phyloP scores from a whole-genome alignment of 1,140 invertebrate species.

The Scaptodrosophila lebanonensis region DNA sequence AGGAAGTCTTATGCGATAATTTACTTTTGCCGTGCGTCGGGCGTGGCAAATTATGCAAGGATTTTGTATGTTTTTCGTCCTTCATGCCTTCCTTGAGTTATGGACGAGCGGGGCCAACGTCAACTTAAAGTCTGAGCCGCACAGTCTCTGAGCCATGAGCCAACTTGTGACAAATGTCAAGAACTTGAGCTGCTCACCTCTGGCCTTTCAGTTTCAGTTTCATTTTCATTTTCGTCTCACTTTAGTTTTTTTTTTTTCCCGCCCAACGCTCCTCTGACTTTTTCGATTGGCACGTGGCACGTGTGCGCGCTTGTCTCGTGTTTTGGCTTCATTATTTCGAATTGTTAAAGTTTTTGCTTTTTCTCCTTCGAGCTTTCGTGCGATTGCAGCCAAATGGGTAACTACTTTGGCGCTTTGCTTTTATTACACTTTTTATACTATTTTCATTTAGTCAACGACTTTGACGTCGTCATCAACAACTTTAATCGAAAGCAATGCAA shows the following conservation, averaged over 20 bases:
- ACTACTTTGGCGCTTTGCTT: conserved; percentile 57
- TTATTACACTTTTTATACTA: conserved; percentile 63
- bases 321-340: conserved; percentile 48
- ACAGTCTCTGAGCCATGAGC: too few relatives aligned
- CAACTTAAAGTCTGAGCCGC: too few relatives aligned
- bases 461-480: conserved; percentile 66
- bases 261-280: too few relatives aligned
- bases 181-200: conserved; percentile 5
- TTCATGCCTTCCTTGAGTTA: background rate
- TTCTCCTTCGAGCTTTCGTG: background rate
- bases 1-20: conserved; percentile 72
- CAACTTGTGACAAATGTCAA: conserved; percentile 1
- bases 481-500: conserved; percentile 72
- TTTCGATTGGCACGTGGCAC: conserved; percentile 66
- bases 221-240: too few relatives aligned
- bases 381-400: conserved; percentile 8
- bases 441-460: conserved; percentile 61
- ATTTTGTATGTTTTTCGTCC: conserved; percentile 20
- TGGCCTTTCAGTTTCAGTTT: conserved; percentile 22
- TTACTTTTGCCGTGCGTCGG: conserved; percentile 58
- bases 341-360: conserved; percentile 67
- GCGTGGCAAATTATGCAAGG: conserved; percentile 67
- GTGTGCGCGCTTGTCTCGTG: conserved; percentile 68
- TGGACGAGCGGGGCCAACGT: background rate
- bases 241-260: conserved; percentile 1